phyloP scores from a whole-genome alignment of 1,140 invertebrate genomes.

The Phthorimaea operculella region DNA sequence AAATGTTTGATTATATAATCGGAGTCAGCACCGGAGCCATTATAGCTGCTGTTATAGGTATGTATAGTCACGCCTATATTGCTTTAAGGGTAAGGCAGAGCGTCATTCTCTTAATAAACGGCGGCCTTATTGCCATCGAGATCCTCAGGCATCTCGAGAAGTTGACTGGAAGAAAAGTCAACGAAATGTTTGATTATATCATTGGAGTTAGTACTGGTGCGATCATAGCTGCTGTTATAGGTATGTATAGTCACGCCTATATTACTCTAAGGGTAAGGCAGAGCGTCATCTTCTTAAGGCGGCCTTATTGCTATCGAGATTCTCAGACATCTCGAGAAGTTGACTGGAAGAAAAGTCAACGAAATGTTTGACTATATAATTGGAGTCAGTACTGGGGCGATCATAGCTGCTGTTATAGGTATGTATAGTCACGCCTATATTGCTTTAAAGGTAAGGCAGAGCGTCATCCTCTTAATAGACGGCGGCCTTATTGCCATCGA shows the following conservation, averaged over 20 bases:
- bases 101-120: conserved; percentile 89
- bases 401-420: conserved; percentile 77
- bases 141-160: conserved; percentile 82
- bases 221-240: conserved; percentile 76
- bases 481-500: conserved; percentile 87
- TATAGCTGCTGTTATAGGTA: conserved; percentile 75
- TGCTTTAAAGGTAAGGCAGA: too few relatives aligned
- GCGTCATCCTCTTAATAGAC: conserved; percentile 88
- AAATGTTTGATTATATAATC: conserved; percentile 91
- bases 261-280: too few relatives aligned
- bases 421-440: conserved; percentile 17
- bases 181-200: conserved; percentile 89
- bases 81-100: too few relatives aligned
- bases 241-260: too few relatives aligned
- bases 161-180: conserved; percentile 73
- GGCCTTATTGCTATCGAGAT: conserved; percentile 86
- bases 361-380: conserved; percentile 91
- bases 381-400: conserved; percentile 91
- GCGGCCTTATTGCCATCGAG: conserved; percentile 85
- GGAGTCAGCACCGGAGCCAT: conserved; percentile 93
- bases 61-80: conserved; percentile 9
- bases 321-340: conserved; percentile 78
- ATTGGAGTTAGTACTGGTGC: conserved; percentile 93
- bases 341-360: conserved; percentile 74
- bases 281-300: too few relatives aligned